Percentiles rank a stretch among this genome's conserved stretches.
These are phyloP conservation scores for Drosophila parvula DNA, from an alignment of 1,140 invertebrate genomes.

Conservation along the genomic window DNA sequence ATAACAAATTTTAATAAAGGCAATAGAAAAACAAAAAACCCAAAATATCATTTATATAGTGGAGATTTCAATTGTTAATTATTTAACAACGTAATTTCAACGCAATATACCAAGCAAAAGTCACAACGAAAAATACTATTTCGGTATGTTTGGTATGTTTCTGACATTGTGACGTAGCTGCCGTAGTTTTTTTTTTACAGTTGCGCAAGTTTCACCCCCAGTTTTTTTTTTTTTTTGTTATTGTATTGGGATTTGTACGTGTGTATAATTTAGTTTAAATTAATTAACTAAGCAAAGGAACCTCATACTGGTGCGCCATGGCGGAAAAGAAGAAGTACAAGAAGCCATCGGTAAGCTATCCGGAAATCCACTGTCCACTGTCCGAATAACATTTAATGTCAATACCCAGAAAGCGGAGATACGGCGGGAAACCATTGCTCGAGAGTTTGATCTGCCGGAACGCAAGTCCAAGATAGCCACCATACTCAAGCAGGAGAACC, in stretches of 20 bases:
- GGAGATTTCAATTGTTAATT: too few species aligned
- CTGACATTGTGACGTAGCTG: background rate
- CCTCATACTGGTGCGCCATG: slow-evolving; percentile 34
- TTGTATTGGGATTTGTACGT: background rate
- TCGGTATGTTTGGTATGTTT: background rate
- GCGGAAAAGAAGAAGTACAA: slow-evolving; percentile 73
- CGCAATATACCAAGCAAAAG: too few species aligned
- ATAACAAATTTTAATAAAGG: too few species aligned
- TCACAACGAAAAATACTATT: too few species aligned
- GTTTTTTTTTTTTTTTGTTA: slow-evolving; percentile 13
- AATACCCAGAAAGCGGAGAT: slow-evolving; percentile 92
- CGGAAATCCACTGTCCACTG: background rate
- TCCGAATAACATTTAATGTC: background rate
- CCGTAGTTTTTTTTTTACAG: background rate
- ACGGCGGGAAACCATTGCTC: slow-evolving; percentile 92
- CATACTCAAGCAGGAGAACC: slow-evolving; percentile 93
- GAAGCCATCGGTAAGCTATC: slow-evolving; percentile 59
- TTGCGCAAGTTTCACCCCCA: background rate
- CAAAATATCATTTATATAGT: too few species aligned
- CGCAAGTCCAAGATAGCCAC: slow-evolving; percentile 96
- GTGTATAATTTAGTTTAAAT: slow-evolving; percentile 6
- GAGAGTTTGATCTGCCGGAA: slow-evolving; percentile 94
- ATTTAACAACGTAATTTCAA: too few species aligned
- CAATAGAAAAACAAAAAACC: too few species aligned
- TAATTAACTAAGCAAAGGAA: background rate